Evolutionary conservation across 2,797 vertebrate genomes (phyloP).

Genomic region (Sardinella longiceps): DNA sequence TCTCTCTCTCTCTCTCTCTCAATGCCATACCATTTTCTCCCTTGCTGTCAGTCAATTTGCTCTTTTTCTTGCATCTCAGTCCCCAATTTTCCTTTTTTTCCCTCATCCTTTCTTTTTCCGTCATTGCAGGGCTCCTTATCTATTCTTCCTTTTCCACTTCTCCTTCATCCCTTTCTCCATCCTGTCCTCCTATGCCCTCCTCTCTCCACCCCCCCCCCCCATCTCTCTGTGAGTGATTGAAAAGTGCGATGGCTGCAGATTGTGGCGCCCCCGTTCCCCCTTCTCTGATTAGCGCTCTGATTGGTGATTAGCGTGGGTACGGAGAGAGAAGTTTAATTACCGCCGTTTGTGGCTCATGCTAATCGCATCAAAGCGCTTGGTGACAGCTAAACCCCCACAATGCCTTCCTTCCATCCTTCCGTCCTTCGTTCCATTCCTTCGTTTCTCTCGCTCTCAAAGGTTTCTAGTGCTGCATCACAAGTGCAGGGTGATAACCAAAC

Average conservation of each 20-base stretch:
- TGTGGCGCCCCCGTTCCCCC: background rate
- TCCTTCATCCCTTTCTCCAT: background rate
- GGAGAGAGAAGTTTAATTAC: conserved; percentile 10
- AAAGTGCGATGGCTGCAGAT: background rate
- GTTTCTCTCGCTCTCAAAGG: background rate
- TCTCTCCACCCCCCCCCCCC: background rate
- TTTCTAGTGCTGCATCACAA: too few species aligned
- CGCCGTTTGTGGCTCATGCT: conserved; percentile 7
- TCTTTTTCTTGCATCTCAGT: background rate
- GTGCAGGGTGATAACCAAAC: too few species aligned
- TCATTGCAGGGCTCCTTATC: background rate
- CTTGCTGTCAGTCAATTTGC: background rate
- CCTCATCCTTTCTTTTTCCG: background rate
- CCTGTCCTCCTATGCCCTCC: background rate
- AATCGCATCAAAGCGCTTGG: background rate
- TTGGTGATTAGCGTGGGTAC: conserved; percentile 15
- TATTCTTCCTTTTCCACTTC: background rate
- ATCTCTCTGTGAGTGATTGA: background rate
- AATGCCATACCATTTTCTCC: background rate
- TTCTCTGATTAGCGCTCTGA: conserved; percentile 21
- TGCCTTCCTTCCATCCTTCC: background rate
- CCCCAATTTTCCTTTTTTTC: background rate
- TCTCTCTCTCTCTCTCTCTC: background rate
- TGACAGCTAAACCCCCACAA: background rate
- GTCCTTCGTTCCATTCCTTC: background rate